phyloP scores from a whole-genome alignment of 2,888 invertebrate genomes.

The Cloeon dipterum region DNA sequence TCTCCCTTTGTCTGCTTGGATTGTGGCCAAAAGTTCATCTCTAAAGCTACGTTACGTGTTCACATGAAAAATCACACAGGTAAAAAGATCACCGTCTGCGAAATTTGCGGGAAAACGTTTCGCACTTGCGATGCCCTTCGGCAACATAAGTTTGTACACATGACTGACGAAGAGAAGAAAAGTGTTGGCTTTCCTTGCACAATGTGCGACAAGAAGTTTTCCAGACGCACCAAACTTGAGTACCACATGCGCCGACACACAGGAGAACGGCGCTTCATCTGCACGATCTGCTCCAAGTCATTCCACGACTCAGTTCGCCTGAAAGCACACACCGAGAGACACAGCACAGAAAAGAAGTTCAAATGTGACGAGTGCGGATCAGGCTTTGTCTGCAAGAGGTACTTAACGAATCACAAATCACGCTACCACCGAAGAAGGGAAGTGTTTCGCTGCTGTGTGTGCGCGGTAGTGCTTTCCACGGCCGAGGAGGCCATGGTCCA shows the following conservation, averaged over 20 bases:
- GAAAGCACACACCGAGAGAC: conserved; percentile 1
- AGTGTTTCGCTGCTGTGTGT: not conserved
- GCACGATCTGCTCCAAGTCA: not conserved
- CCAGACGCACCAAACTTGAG: not conserved
- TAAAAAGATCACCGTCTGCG: not conserved
- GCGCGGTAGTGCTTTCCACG: not conserved
- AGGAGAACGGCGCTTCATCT: not conserved
- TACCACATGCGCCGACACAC: not conserved
- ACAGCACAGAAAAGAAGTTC: conserved; percentile 1
- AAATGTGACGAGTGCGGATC: conserved; percentile 1
- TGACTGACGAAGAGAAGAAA: not conserved
- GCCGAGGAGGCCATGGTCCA: not conserved
- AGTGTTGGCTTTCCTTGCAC: not conserved
- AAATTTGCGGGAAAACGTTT: not conserved
- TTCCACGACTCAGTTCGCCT: conserved; percentile 1
- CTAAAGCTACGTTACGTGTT: not conserved
- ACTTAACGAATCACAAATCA: not conserved
- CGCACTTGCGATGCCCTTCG: not conserved
- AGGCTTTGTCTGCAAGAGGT: conserved; percentile 1
- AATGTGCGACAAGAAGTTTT: not conserved
- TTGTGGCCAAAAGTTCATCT: not conserved
- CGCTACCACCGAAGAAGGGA: not conserved
- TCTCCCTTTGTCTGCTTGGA: not conserved
- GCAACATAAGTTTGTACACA: not conserved
- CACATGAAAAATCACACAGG: conserved; percentile 1